Percentiles rank a stretch among this genome's conserved stretches.
Conservation (phyloP, 2,113 vertebrate species). For the Eulemur rufifrons region DNA sequence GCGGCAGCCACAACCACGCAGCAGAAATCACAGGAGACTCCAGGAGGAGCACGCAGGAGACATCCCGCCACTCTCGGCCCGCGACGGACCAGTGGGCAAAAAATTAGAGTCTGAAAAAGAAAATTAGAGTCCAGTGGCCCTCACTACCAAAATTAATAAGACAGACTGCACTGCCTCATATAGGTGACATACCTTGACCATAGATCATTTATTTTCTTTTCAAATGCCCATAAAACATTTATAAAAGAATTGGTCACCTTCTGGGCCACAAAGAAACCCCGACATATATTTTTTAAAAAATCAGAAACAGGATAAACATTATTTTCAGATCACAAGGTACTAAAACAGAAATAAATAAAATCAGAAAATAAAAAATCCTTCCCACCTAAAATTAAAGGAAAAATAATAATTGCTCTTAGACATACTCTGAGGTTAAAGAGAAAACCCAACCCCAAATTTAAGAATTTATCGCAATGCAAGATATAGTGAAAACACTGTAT, state of each 20-base stretch:
- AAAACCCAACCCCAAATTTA: background rate
- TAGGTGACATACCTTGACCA: background rate
- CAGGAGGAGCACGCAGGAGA: background rate
- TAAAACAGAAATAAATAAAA: slow-evolving; percentile 1
- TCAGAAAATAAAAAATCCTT: background rate
- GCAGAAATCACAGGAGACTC: background rate
- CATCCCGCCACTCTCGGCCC: too few species aligned
- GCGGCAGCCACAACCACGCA: accelerated
- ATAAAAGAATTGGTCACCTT: slow-evolving; percentile 28
- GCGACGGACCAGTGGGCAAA: background rate
- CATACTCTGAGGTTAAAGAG: background rate
- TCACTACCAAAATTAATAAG: background rate
- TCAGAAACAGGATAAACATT: background rate
- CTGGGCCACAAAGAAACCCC: background rate
- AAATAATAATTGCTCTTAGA: background rate
- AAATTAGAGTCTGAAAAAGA: background rate
- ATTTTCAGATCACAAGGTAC: background rate
- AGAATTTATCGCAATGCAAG: background rate
- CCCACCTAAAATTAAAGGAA: background rate
- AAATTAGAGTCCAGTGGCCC: background rate
- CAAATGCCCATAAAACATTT: slow-evolving; percentile 26
- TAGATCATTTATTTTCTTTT: slow-evolving; percentile 27
- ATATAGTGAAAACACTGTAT: background rate
- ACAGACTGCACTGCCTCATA: background rate
- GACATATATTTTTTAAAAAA: background rate